These are phyloP conservation scores for Montipora cactus DNA, from an alignment of 64 coral and sea anemone genomes.

Conservation along the genomic window DNA sequence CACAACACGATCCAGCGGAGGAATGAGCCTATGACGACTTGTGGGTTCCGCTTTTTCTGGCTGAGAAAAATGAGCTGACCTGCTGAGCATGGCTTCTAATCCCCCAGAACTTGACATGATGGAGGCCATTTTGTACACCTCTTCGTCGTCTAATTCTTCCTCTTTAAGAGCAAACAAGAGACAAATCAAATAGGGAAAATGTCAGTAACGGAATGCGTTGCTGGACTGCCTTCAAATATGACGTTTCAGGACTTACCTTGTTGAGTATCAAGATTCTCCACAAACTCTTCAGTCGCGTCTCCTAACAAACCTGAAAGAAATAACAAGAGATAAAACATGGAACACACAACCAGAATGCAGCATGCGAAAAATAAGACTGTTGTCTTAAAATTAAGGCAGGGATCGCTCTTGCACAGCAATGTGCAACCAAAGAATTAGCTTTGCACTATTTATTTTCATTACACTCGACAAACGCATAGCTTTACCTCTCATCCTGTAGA, in stretches of 20 bases:
- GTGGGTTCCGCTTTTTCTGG: no score
- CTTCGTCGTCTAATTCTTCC: conserved; percentile 91
- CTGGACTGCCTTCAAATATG: background rate
- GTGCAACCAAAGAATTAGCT: no score
- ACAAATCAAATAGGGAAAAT: background rate
- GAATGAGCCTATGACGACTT: no score
- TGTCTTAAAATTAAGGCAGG: background rate
- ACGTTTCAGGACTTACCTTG: conserved; percentile 48
- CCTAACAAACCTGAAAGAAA: conserved; percentile 85
- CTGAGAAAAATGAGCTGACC: conserved; percentile 19
- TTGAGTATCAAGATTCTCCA: conserved; percentile 92
- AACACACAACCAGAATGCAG: background rate
- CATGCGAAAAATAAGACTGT: background rate
- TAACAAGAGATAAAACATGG: background rate
- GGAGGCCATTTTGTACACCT: conserved; percentile 91
- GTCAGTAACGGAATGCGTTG: background rate
- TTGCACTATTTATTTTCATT: background rate
- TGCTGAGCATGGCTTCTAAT: conserved; percentile 93
- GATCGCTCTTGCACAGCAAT: background rate
- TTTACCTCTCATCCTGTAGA: conserved; percentile 98
- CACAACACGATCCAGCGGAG: no score
- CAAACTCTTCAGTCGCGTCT: conserved; percentile 97
- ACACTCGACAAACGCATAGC: background rate
- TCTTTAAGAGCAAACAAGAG: conserved; percentile 48
- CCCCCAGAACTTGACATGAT: conserved; percentile 96